Evolutionary conservation across 2,888 invertebrate genomes (phyloP).

Genomic region (Poecilobothrus nobilitatus): DNA sequence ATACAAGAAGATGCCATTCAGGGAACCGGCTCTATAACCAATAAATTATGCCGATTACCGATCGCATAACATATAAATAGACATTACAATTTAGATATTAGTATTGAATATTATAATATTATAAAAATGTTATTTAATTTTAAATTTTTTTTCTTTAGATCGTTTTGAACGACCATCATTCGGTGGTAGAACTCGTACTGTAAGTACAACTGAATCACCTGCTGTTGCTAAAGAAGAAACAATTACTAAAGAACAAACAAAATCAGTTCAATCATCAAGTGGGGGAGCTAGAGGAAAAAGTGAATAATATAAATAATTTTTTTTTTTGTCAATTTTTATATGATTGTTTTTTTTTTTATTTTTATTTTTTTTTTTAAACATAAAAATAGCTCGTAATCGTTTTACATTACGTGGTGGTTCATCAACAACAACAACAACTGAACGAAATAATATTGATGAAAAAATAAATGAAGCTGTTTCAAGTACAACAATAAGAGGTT

Average conservation of each 20-base stretch:
- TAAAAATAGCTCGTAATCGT: constrained; percentile 39
- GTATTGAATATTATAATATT: no score
- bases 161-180: constrained; percentile 42
- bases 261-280: constrained; percentile 29
- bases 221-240: constrained; percentile 27
- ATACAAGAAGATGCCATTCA: no score
- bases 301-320: constrained; percentile 26
- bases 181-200: constrained; percentile 34
- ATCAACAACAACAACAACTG: constrained; percentile 32
- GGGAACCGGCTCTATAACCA: no score
- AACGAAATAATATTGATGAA: constrained; percentile 26
- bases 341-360: background rate
- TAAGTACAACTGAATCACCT: constrained; percentile 33
- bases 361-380: constrained; percentile 10
- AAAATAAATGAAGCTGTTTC: constrained; percentile 26
- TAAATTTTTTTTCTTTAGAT: constrained; percentile 26
- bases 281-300: constrained; percentile 35
- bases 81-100: no score
- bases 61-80: no score
- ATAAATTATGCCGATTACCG: no score
- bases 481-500: constrained; percentile 34
- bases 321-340: background rate
- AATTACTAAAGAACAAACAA: constrained; percentile 34
- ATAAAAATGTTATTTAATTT: no score
- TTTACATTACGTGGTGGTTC: constrained; percentile 40